phyloP scores from a whole-genome alignment of 2,113 vertebrate genomes.

The Manacus vitellinus region DNA sequence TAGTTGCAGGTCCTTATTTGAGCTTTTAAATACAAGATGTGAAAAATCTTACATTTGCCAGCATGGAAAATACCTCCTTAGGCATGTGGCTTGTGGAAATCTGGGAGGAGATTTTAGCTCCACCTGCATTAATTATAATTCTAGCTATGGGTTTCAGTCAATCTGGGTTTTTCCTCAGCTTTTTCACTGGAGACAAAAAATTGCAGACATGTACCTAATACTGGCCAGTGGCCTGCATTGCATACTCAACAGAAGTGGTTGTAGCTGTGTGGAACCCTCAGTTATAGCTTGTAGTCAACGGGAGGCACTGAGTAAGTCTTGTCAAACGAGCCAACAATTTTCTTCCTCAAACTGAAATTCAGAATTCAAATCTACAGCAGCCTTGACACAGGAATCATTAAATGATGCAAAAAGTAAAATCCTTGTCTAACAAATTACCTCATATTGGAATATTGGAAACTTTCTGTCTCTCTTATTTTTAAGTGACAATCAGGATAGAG shows the following conservation, averaged over 20 bases:
- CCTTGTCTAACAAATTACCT: neutral
- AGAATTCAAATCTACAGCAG: neutral
- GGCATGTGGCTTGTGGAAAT: neutral
- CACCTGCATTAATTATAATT: neutral
- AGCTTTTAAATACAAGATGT: neutral
- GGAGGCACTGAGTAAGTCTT: neutral
- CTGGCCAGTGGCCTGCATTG: neutral
- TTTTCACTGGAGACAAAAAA: neutral
- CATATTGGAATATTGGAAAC: neutral
- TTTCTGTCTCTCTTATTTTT: neutral
- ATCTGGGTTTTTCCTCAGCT: neutral
- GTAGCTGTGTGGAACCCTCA: neutral
- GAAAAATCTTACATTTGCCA: conserved; percentile 26
- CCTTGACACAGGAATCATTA: neutral
- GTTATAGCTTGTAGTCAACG: neutral
- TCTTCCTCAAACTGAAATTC: neutral
- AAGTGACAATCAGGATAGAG: neutral
- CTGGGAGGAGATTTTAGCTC: neutral
- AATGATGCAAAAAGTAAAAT: neutral
- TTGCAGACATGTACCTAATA: neutral
- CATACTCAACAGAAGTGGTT: neutral
- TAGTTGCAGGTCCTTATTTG: neutral
- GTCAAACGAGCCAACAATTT: neutral
- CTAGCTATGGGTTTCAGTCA: neutral
- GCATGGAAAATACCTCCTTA: conserved; percentile 27